Base-by-base conservation (phyloP, 2,797 vertebrate species). In the Hippopotamyrus pictus region DNA sequence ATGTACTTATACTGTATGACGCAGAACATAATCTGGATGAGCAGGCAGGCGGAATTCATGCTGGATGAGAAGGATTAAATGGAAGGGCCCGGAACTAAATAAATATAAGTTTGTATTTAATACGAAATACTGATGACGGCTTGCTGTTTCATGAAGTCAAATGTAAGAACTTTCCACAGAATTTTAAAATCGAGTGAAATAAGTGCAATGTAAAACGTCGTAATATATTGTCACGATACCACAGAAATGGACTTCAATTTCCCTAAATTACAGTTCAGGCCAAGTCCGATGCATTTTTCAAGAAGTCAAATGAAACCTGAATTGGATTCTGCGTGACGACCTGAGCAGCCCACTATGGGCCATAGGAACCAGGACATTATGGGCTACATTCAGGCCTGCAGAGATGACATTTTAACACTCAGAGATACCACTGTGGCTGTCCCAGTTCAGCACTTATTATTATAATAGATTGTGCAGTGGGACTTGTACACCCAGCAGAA, bases 371-470 rank as follows among this genome's bases (percentile, higher is more conserved):
- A 3, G 53, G 25, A 41, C 19, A 59, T 87, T 87, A 59, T 41
- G 25, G 29, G 7, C 22, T 57, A 3, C 51, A 87, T 19, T 57
- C 50, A 59, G 51, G 53, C 53, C 25, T n/a, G 25, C 33, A 41
- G 85, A 87, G 46, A 37, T 79, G 62, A 25, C 22, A 79, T 33
- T 53, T 79, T 73, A 88, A 33, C 48, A 50, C 29, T 59, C 17
- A 22, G 25, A 86, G 25, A 69, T 53, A 37, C 46, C 59, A 85
- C 29, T 17, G 44, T 69, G 53, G 88, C n/a, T 85, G 41, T 86
- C 53, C 57, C 22, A 46, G 53, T 54, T 85, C 79, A 51, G 88
- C 79, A 89, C 33, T 53, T 73, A 53, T 88, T 69, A 69, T 76
- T 73, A 50, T 76, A 76, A 88, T 46, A 76, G 88, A 73, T 54